Evolutionary conservation across 2,797 vertebrate species (phyloP).

Genomic region (Cyprinodon diabolis): DNA sequence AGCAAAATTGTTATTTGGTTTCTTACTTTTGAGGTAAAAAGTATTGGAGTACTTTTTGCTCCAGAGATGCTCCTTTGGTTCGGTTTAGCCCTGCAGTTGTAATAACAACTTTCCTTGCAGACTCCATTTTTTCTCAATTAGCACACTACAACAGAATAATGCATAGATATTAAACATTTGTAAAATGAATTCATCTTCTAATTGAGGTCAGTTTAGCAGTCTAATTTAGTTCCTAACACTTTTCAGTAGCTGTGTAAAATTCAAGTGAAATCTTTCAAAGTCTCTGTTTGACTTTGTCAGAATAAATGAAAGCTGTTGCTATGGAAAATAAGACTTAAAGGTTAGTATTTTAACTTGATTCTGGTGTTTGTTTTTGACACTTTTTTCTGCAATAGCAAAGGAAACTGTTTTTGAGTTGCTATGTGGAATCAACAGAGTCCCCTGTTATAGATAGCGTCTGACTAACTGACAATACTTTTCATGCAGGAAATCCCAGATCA

Average conservation of each 20-base stretch:
- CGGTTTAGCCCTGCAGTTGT: background rate
- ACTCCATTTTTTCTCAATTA: background rate
- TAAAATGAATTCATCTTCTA: background rate
- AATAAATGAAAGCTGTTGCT: background rate
- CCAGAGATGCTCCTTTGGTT: background rate
- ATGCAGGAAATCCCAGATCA: too few species aligned
- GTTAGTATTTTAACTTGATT: background rate
- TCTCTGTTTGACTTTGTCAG: background rate
- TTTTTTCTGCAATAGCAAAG: background rate
- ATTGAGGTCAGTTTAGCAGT: background rate
- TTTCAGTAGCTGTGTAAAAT: background rate
- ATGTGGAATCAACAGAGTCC: background rate
- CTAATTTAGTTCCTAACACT: background rate
- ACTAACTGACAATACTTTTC: too few species aligned
- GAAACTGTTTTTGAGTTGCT: background rate
- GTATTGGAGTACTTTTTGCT: background rate
- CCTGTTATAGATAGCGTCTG: too few species aligned
- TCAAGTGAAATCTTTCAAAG: background rate
- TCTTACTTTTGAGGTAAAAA: background rate
- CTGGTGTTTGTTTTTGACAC: background rate
- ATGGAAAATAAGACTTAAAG: background rate
- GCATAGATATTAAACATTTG: background rate
- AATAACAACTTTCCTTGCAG: background rate
- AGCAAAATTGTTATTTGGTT: background rate
- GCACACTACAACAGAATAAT: background rate